Conservation (phyloP, 1,140 invertebrate genomes). For the Drosophila equinoxialis region DNA sequence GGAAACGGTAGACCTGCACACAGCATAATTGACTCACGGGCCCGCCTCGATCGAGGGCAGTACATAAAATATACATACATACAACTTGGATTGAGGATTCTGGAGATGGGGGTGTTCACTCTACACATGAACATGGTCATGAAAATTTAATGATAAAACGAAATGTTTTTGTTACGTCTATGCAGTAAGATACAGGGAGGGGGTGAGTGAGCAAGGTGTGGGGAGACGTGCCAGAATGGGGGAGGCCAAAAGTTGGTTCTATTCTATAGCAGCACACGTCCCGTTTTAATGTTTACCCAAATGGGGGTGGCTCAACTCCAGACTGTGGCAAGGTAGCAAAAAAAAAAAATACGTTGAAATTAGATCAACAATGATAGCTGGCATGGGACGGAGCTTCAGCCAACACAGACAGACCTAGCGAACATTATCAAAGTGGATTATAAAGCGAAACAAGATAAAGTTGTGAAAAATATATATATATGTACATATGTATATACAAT, state of each 20-base stretch:
- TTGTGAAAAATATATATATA: background rate
- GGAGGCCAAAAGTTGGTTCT: background rate
- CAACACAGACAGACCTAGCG: constrained; percentile 6
- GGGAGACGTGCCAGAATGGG: background rate
- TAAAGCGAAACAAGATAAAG: background rate
- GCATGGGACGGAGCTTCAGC: constrained; percentile 12
- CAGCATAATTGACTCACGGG: constrained; percentile 76
- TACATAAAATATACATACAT: constrained; percentile 8
- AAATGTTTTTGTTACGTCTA: constrained; percentile 76
- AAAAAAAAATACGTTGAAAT: constrained; percentile 70
- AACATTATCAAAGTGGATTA: constrained; percentile 3
- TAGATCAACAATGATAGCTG: constrained; percentile 69
- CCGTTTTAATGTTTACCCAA: constrained; percentile 52
- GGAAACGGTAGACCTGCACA: constrained; percentile 17
- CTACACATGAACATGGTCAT: constrained; percentile 64
- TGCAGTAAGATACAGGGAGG: constrained; percentile 25
- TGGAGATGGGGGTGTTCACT: constrained; percentile 34
- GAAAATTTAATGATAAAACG: constrained; percentile 82
- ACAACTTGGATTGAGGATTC: constrained; percentile 21
- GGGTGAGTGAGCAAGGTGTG: constrained; percentile 21
- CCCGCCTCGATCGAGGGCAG: constrained; percentile 33
- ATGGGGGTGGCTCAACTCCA: constrained; percentile 46
- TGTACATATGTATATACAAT: background rate
- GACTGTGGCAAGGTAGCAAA: constrained; percentile 58
- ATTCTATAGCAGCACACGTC: constrained; percentile 53